Evolutionary conservation across 2,113 vertebrate genomes (phyloP), one percentile per base, ranked within the genome.

Genomic region (Phalacrocorax brasilianus): DNA sequence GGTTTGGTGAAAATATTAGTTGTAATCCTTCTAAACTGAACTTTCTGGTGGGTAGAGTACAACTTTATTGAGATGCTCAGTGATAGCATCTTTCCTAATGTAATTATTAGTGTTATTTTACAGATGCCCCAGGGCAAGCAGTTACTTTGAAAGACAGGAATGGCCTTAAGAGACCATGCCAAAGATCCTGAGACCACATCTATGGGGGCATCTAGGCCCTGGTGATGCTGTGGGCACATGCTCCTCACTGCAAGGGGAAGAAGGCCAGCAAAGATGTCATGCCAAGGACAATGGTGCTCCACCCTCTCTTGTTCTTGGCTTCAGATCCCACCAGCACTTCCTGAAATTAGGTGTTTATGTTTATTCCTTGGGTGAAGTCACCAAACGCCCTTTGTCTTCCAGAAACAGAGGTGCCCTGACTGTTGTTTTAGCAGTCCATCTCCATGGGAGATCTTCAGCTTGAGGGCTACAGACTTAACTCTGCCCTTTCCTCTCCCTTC

Each of bases 251-350:
- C 35, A 32, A 40, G 32, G n/a, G 22, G 18, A 71, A 10, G 44
- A 38, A 17, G 12, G 9, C 9, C 63, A 61, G 32, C 26, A 50
- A 53, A 74, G 49, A 65, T 20, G 11, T 45, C 16, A 33, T 56
- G 23, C 23, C 1, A 3, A 45, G 62, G 18, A 75, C n/a, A 66
- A 27, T 0, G 1, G n/a, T 49, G 12, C 5, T 45, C 28, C 1
- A 4, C 35, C 14, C 8, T 40, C 32, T 24, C 35, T 50, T 75
- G 22, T 11, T 89, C 24, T 85, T 80, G 42, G 32, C 35, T 86
- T 76, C 44, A 65, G 50, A 65, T 8, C 16, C 44, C 50, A 65
- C 24, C 20, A 78, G 24, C 14, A n/a, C 8, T 59, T 72, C 65
- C 44, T 71, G 26, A 85, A 75, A 40, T 70, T 35, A 56, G 32